Base-by-base conservation (phyloP, 2,797 vertebrate genomes). In the Gambelia wislizenii region DNA sequence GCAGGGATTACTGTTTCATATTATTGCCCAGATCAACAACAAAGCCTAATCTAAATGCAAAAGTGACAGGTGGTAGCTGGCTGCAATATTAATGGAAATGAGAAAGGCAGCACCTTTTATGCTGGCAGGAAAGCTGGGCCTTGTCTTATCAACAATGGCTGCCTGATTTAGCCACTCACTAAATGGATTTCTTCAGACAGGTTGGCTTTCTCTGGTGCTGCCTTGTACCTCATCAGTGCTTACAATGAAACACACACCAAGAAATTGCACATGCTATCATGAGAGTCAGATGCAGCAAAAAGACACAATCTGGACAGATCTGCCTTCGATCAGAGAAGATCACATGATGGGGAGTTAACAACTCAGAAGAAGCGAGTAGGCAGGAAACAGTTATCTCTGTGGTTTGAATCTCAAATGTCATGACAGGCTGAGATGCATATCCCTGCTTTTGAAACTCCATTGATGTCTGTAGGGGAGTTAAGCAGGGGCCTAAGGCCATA, bases 41-140 rank as follows among this genome's bases (percentile, higher is more conserved):
- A 1, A 84, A 84, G 25, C 8, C 69, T 82, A 59, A 87, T 86
- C 33, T 52, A 14, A 87, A 49, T 1, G 36, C 84, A 85, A 61
- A 59, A 12, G 10, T 87, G 92, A 95, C 94, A 96, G 94, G 96
- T 95, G 94, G 96, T 39, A 59, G 87, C 52, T 89, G 95, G 87
- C 83, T 91, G 39, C 85, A 83, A 96, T 96, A 96, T 93, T 97
- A 87, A 96, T 94, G 95, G 96, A 96, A 96, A 97, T 96, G 93
- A 96, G 74, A 87, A 52, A 64, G 25, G 61, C 39, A 93, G 92
- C 56, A 94, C 95, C 94, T 94, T 94, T 89, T 90, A 61, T 76
- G 52, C 88, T 84, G 83, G 64, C 84, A 93, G 13, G 20, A 88
- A 90, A 47, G 77, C 0, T 0, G 84, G 79, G 39, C 14, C n/a